Conservation (phyloP, 2,113 vertebrate species). For the Platichthys stellatus region DNA sequence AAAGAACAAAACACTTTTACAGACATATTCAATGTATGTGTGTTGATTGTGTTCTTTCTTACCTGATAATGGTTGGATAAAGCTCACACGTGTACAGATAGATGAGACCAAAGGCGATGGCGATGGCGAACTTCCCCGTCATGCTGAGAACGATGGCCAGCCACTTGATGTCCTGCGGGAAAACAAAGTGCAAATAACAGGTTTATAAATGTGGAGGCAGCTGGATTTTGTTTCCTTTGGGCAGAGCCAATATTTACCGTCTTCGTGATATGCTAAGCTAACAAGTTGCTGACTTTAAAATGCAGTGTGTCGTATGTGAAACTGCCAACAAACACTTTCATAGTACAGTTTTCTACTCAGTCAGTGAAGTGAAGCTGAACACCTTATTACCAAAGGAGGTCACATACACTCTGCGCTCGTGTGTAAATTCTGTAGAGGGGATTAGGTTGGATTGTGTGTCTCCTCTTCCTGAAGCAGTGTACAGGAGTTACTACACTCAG, state of each 20-base stretch:
- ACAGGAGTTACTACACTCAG: not conserved
- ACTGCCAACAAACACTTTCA: too few relatives aligned
- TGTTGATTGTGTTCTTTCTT: not conserved
- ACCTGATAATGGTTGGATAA: conserved; percentile 93
- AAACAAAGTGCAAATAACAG: not conserved
- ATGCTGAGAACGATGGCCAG: conserved; percentile 83
- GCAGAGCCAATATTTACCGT: not conserved
- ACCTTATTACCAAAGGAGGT: too few relatives aligned
- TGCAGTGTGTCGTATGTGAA: too few relatives aligned
- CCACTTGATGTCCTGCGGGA: conserved; percentile 71
- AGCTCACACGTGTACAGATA: conserved; percentile 95
- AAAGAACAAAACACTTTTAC: not conserved
- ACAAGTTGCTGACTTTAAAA: not conserved
- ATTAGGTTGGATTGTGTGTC: not conserved
- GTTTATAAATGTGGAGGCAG: too few relatives aligned
- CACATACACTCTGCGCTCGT: too few relatives aligned
- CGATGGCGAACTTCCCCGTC: conserved; percentile 90
- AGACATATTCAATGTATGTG: not conserved
- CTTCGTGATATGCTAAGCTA: not conserved
- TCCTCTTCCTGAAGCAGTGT: not conserved
- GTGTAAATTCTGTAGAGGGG: not conserved
- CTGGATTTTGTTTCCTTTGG: too few relatives aligned
- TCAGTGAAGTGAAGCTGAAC: too few relatives aligned
- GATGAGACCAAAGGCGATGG: conserved; percentile 90
- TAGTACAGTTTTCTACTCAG: too few relatives aligned